Evolutionary conservation across 2,797 vertebrate species (phyloP).

Genomic region (Pseudochromis fuscus): DNA sequence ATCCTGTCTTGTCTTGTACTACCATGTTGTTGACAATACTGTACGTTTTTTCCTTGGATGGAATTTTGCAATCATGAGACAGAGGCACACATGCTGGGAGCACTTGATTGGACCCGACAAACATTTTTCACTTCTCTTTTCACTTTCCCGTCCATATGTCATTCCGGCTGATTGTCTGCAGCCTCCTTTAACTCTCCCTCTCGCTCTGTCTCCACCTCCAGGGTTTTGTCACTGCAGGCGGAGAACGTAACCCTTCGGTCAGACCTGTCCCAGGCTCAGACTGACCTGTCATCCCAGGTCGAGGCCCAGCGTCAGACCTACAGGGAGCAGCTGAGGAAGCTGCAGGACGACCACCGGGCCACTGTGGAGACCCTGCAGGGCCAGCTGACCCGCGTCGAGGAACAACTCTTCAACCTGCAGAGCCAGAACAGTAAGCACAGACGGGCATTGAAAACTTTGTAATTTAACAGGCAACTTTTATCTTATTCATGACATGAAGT

Average conservation of each 20-base stretch:
- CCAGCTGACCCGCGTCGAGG: slow-evolving; percentile 90
- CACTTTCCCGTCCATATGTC: not conserved
- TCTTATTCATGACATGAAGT: not conserved
- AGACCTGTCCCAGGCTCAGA: slow-evolving; percentile 87
- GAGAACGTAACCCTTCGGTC: slow-evolving; percentile 90
- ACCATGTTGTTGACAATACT: not conserved
- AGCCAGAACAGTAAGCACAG: slow-evolving; percentile 89
- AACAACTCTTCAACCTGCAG: slow-evolving; percentile 91
- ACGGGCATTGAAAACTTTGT: not conserved
- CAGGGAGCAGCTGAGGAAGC: slow-evolving; percentile 91
- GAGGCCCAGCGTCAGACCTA: slow-evolving; percentile 89
- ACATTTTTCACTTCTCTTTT: not conserved
- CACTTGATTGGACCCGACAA: slow-evolving; percentile 11
- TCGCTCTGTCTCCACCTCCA: slow-evolving; percentile 56
- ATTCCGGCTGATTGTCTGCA: not conserved
- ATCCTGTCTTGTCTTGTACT: not conserved
- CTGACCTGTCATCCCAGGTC: slow-evolving; percentile 88
- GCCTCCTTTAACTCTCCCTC: not conserved
- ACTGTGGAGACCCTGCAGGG: slow-evolving; percentile 93
- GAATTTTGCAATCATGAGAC: not conserved
- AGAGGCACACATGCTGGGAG: not conserved
- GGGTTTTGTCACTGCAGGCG: slow-evolving; percentile 90
- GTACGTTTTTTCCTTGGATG: not conserved
- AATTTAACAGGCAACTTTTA: not conserved
- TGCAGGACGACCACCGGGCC: slow-evolving; percentile 93